These are phyloP conservation scores for Luperina nickerlii DNA, from an alignment of 2,888 invertebrate genomes.

Conservation along the genomic window DNA sequence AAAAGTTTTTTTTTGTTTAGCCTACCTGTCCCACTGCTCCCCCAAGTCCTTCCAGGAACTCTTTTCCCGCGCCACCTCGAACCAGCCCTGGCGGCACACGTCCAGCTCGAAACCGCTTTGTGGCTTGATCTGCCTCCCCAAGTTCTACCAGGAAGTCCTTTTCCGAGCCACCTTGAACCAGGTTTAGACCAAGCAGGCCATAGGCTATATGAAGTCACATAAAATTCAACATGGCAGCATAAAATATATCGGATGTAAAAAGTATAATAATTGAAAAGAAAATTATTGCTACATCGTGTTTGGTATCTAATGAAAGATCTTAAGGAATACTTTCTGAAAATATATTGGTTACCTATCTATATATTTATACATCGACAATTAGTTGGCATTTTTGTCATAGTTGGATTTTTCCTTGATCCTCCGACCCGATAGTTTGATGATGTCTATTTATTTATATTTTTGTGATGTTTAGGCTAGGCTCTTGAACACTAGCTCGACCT, in stretches of 20 bases:
- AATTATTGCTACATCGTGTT: neutral
- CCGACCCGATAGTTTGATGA: too few species aligned
- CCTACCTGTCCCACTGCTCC: neutral
- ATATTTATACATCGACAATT: neutral
- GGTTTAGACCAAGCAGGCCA: neutral
- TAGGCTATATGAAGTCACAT: neutral
- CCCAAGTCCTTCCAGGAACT: neutral
- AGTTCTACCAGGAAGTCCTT: neutral
- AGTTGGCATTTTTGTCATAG: neutral
- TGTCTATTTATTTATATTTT: neutral
- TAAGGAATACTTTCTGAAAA: neutral
- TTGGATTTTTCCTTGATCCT: neutral
- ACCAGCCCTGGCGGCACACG: neutral
- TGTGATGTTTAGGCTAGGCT: neutral
- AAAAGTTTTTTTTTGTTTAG: neutral
- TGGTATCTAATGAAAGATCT: neutral
- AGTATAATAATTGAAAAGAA: neutral
- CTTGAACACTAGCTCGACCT: too few species aligned
- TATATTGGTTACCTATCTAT: neutral
- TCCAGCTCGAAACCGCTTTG: neutral
- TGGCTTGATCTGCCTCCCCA: neutral
- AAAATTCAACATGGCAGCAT: neutral
- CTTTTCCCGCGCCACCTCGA: neutral
- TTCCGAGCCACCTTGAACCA: neutral
- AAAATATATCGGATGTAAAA: neutral